These are phyloP conservation scores for Eupithecia tripunctaria DNA, from an alignment of 2,888 invertebrate species.

Conservation along the genomic window DNA sequence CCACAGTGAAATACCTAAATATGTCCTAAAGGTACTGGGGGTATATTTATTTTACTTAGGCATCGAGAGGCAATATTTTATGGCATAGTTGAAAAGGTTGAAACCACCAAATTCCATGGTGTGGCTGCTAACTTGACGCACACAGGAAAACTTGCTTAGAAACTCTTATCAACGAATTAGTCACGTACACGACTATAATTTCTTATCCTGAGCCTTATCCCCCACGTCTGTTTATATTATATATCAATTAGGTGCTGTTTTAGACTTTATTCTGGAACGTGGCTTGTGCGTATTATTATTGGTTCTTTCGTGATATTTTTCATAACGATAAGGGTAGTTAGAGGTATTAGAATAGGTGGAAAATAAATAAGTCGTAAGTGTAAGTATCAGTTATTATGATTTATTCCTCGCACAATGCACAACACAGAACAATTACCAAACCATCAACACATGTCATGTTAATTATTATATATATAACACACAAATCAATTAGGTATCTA, in stretches of 20 bases:
- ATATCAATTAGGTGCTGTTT: neutral
- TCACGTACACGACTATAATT: neutral
- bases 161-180: constrained; percentile 2
- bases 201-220: neutral
- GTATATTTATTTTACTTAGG: no score
- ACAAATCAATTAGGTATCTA: neutral
- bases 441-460: neutral
- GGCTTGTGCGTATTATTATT: neutral
- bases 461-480: neutral
- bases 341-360: no score
- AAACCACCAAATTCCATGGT: no score
- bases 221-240: neutral
- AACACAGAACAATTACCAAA: neutral
- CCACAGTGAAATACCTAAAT: no score
- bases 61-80: no score
- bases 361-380: no score
- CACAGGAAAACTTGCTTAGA: neutral
- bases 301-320: neutral
- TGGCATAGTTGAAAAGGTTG: no score
- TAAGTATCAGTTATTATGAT: neutral
- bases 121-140: no score
- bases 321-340: neutral
- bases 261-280: neutral
- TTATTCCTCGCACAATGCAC: constrained; percentile 6
- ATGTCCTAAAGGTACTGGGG: no score